phyloP scores from a whole-genome alignment of 2,888 invertebrate species.

The Amorpha juglandis region DNA sequence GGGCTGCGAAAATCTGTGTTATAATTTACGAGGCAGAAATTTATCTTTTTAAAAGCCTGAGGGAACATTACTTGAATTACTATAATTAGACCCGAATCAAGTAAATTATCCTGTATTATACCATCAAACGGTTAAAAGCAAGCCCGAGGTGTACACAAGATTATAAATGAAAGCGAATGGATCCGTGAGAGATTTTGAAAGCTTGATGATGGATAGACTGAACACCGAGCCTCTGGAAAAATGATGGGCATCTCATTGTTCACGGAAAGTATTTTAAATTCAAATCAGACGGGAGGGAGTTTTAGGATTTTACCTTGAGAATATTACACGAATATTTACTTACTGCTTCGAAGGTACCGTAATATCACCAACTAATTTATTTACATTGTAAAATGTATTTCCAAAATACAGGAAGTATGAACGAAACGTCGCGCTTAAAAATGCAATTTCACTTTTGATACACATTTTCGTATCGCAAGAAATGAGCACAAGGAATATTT shows the following conservation, averaged over 20 bases:
- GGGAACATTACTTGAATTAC: conserved; percentile 29
- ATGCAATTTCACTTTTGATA: conserved; percentile 8
- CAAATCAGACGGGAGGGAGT: conserved; percentile 59
- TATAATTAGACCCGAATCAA: conserved; percentile 6
- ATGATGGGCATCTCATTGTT: conserved; percentile 63
- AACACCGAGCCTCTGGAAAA: conserved; percentile 49
- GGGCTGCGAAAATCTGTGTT: conserved; percentile 54
- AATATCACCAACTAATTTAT: conserved; percentile 30
- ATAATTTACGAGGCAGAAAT: conserved; percentile 51
- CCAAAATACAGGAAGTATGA: conserved; percentile 10
- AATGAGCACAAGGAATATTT: conserved; percentile 19
- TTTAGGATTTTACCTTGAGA: conserved; percentile 52
- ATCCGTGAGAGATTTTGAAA: conserved; percentile 48
- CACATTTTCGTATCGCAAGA: conserved; percentile 30
- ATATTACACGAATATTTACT: conserved; percentile 46
- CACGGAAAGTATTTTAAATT: conserved; percentile 64
- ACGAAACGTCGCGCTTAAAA: conserved; percentile 1
- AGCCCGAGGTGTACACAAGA: not conserved
- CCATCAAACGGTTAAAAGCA: not conserved
- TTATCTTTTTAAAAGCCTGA: conserved; percentile 30
- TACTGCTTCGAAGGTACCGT: conserved; percentile 31
- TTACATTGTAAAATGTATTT: conserved; percentile 15
- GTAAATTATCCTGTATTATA: conserved; percentile 1
- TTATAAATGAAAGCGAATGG: conserved; percentile 36
- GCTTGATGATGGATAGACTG: conserved; percentile 56